These are phyloP conservation scores for Brachyhypopomus occidentalis DNA, from an alignment of 2,113 vertebrate genomes.

Conservation along the genomic window DNA sequence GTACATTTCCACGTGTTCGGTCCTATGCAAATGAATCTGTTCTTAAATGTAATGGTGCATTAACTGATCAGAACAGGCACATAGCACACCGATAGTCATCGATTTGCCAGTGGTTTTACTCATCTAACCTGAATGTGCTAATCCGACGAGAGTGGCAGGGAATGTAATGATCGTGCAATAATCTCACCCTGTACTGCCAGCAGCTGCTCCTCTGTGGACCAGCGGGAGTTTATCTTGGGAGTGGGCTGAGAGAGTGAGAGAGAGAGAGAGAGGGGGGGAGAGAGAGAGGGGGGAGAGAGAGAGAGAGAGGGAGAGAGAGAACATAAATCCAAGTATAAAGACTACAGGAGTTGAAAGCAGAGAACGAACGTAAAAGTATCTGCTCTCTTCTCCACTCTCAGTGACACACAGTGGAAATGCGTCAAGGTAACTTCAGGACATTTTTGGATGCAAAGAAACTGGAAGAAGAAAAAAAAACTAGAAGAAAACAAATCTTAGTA, in stretches of 20 bases:
- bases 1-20: no score
- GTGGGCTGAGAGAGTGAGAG: conserved; percentile 68
- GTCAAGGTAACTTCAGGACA: no score
- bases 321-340: neutral
- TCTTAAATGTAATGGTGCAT: neutral
- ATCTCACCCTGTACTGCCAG: conserved; percentile 78
- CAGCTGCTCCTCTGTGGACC: conserved; percentile 86
- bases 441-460: no score
- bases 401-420: no score
- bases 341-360: neutral
- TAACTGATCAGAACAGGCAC: no score
- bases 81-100: neutral
- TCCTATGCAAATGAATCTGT: neutral
- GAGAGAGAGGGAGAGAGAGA: conserved; percentile 9
- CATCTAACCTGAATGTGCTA: neutral
- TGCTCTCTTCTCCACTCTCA: no score
- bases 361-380: no score
- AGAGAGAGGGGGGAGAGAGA: no score
- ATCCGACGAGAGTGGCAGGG: neutral
- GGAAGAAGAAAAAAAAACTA: no score
- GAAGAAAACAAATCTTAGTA: no score
- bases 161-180: neutral
- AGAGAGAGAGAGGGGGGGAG: conserved; percentile 1
- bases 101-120: neutral
- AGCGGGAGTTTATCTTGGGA: conserved; percentile 86